Base-by-base conservation (phyloP, 1,140 invertebrate genomes). In the Drosophila mauritiana region DNA sequence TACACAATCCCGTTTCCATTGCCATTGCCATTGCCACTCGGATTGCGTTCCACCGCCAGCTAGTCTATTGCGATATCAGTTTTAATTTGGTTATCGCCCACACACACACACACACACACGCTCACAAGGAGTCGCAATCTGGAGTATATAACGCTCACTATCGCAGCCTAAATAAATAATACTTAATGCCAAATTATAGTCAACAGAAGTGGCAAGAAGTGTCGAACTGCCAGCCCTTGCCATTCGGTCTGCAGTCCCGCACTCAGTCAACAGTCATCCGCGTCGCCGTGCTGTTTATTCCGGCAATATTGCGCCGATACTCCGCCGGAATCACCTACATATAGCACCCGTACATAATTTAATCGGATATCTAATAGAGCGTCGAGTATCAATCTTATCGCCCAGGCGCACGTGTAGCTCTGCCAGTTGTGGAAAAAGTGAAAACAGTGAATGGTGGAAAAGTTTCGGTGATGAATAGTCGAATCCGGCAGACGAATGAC, bases 171-270 rank as follows among this genome's bases (percentile, higher is more conserved):
- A 89, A 84, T 89, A 88, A 88, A 88, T 89, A 88, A 80, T 72
- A 57, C 73, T 88, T 88, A 88, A 88, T 80, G 68, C 84, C 84
- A 73, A 67, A 88, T 89, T 89, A 88, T 88, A 80, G 80, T 80
- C 77, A 88, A 69, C 68, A 68, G 48, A 72, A 80, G 55, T 63
- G 77, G 57, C 68, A 72, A 67, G 63, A 77, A 80, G 76, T 77
- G 83, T 86, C 81, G 83, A 82, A 76, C 69, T 62, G 58, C 45
- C 39, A 40, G 72, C 61, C 53, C 73, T 76, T 75, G 73, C 73
- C 73, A 36, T 45, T 45, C 42, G 45, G 48, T 55, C 62, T 56
- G 69, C 61, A 52, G 22, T 39, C 11, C 34, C 58, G 55, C 53
- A 43, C 48, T 75, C 73, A 75, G 70, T 75, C 73, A 75, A 52